A percentile compares a stretch with the other conserved stretches of the same genome.
phyloP scores from a whole-genome alignment of 2,797 vertebrate genomes.

The Pristis pectinata region DNA sequence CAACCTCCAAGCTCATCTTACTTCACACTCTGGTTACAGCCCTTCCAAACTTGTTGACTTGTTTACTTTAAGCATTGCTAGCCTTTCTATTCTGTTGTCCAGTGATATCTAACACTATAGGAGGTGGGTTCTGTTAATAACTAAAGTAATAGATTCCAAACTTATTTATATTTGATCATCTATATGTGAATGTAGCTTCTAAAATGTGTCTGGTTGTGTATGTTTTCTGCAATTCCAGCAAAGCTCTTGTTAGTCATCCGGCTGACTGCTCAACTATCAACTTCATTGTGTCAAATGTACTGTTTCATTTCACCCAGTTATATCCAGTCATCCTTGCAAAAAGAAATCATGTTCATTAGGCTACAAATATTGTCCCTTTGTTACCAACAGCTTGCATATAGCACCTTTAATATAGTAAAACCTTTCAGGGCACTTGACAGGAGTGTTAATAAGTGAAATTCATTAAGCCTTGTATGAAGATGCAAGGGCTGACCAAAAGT shows the following conservation, averaged over 20 bases:
- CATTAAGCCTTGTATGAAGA: too few species aligned
- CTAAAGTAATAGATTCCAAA: background rate
- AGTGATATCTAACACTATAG: background rate
- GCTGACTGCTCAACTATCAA: background rate
- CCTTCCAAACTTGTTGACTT: too few species aligned
- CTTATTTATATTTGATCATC: background rate
- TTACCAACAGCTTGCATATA: background rate
- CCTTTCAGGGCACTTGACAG: too few species aligned
- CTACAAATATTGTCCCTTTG: background rate
- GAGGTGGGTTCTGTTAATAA: background rate
- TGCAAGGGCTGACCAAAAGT: too few species aligned
- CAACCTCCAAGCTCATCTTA: too few species aligned
- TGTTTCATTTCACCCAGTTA: conserved; percentile 8
- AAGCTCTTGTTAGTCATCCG: background rate
- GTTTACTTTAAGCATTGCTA: too few species aligned
- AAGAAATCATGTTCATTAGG: background rate
- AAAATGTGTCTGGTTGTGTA: background rate
- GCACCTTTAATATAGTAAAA: too few species aligned
- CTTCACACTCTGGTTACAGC: too few species aligned
- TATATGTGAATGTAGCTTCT: background rate
- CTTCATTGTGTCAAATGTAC: background rate
- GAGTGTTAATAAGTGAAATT: background rate
- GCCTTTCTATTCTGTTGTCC: background rate
- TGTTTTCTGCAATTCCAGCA: background rate
- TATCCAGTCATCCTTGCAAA: background rate